These are phyloP conservation scores for Tuta absoluta DNA, from an alignment of 2,888 invertebrate species.

Conservation along the genomic window DNA sequence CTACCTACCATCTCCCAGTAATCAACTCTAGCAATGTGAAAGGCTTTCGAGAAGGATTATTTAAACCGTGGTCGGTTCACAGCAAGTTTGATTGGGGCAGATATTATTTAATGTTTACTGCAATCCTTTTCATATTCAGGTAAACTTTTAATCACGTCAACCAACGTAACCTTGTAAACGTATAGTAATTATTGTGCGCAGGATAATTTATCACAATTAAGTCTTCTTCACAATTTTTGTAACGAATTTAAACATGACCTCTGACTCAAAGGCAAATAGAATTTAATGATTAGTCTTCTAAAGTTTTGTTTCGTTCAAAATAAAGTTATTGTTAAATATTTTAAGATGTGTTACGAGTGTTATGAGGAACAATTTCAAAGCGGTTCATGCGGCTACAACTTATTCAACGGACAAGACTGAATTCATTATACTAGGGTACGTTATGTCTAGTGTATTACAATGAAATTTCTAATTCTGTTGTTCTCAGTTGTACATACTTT, in stretches of 20 bases:
- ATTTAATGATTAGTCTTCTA: not conserved
- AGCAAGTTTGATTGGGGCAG: not conserved
- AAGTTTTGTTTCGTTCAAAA: not conserved
- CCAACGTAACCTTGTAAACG: slow-evolving; percentile 30
- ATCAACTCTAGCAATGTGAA: no score
- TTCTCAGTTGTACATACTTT: no score
- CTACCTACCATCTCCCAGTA: no score
- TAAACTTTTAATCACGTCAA: not conserved
- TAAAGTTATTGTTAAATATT: slow-evolving; percentile 1
- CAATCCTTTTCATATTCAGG: not conserved
- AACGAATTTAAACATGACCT: slow-evolving; percentile 55
- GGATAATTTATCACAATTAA: slow-evolving; percentile 70
- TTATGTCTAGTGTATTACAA: no score
- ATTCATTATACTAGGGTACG: no score
- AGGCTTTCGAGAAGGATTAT: no score
- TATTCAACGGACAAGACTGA: no score
- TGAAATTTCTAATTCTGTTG: no score
- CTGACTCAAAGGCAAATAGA: slow-evolving; percentile 36
- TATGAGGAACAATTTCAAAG: no score
- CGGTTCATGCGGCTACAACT: no score
- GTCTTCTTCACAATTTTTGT: slow-evolving; percentile 53
- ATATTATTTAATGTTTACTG: not conserved
- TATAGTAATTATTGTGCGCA: slow-evolving; percentile 59
- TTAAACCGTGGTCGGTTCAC: no score
- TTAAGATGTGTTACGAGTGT: not conserved